Base-by-base conservation (phyloP, 1,140 invertebrate species). In the Musca domestica region DNA sequence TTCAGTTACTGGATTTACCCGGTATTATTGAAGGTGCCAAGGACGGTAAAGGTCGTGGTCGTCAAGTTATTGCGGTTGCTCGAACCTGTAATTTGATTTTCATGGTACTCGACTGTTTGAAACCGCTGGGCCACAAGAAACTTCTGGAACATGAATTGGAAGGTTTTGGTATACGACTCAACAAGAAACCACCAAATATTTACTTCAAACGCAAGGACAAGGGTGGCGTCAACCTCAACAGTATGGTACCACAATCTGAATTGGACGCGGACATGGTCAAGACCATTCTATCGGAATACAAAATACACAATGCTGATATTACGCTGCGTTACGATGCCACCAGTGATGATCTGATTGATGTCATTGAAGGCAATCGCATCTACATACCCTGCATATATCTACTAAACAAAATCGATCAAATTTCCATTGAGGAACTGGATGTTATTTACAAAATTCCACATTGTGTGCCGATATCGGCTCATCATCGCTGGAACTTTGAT, bases 11-110 rank as follows among this genome's bases (percentile, higher is more conserved):
- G 3, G 98, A 99, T 91, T 87, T 99, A 70, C 98, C 98, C 70
- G 98, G 98, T 86, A 99, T 99, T 83, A 99, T 99, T 80, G 98
- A 99, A 86, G 98, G 98, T 72, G 98, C 98, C n/a, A 99, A 99
- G 82, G 98, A 99, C 83, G 94, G 94, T 52, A 81, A 81, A 71
- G 80, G 80, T 78, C 79, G 80, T 54, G 97, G 98, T 87, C 88
- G 97, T 75, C 98, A 99, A 86, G 98, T 99, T 5, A 99, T 99
- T 80, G 98, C 98, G 25, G 98, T 99, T 0, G 98, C 98, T 0
- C 86, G 98, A 70, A 99, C 98, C 0, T 99, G 98, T 81, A 96
- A 94, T 83, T 87, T 99, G 1, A 97, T 99, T 76, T 98, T 99
- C 78, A 98, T 99, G 80, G 96, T 99, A 1, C 84, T 99, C 22